phyloP scores from a whole-genome alignment of 1,140 invertebrate genomes.

The Phenacoccus solenopsis region DNA sequence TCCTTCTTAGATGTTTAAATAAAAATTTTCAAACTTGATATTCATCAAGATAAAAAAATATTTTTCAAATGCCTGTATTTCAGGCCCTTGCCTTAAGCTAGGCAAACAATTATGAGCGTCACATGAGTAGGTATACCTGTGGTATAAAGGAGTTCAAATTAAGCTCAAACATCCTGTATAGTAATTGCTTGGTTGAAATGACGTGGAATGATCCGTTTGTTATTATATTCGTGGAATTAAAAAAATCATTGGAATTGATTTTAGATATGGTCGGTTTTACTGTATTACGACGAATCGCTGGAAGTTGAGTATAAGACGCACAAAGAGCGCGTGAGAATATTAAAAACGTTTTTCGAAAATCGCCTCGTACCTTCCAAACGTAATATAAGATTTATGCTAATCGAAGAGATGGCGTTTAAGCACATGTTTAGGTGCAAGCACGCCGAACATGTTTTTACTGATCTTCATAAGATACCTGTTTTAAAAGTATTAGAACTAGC shows the following conservation, averaged over 20 bases:
- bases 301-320: conserved; percentile 40
- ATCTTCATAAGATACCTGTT: conserved; percentile 46
- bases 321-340: conserved; percentile 44
- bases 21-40: no score
- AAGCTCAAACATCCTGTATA: no score
- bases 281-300: conserved; percentile 41
- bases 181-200: conserved; percentile 16
- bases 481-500: conserved; percentile 48
- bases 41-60: no score
- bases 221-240: not conserved
- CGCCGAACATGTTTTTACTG: conserved; percentile 36
- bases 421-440: conserved; percentile 46
- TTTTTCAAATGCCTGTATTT: no score
- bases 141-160: no score
- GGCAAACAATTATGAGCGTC: no score
- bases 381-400: conserved; percentile 47
- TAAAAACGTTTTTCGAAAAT: conserved; percentile 48
- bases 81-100: no score
- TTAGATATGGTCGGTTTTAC: conserved; percentile 46
- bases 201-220: not conserved
- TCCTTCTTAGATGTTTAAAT: no score
- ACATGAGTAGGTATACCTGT: no score
- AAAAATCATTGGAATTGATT: conserved; percentile 24
- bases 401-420: conserved; percentile 50
- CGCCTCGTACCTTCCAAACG: conserved; percentile 37